Conservation (phyloP, 1,140 invertebrate species). For the Calosoma granatense region DNA sequence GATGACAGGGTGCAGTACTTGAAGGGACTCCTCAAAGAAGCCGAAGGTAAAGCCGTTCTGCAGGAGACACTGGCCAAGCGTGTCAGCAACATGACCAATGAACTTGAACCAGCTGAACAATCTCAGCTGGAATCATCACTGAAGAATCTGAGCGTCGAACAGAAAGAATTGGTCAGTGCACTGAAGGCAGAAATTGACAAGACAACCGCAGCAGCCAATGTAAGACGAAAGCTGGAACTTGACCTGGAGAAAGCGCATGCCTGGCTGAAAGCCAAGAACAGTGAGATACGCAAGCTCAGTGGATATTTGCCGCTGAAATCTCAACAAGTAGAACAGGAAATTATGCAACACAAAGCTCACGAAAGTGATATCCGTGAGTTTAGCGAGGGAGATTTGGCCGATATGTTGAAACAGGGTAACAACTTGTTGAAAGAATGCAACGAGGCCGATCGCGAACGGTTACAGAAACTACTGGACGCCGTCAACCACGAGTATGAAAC, state of each 20-base stretch:
- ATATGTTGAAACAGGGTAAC: slow-evolving; percentile 64
- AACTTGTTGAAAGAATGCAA: slow-evolving; percentile 71
- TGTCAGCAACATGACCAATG: slow-evolving; percentile 69
- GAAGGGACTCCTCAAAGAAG: slow-evolving; percentile 68
- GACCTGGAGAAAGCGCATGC: slow-evolving; percentile 64
- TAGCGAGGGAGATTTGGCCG: slow-evolving; percentile 60
- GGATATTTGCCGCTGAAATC: slow-evolving; percentile 64
- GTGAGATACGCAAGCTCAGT: slow-evolving; percentile 63
- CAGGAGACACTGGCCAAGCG: slow-evolving; percentile 74
- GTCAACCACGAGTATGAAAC: slow-evolving; percentile 57
- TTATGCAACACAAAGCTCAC: slow-evolving; percentile 59
- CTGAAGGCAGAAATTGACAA: slow-evolving; percentile 64
- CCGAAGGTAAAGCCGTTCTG: slow-evolving; percentile 70
- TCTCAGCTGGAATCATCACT: slow-evolving; percentile 57
- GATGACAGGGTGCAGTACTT: slow-evolving; percentile 60
- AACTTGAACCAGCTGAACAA: slow-evolving; percentile 71
- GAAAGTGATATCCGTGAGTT: slow-evolving; percentile 69
- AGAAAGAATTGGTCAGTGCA: slow-evolving; percentile 57
- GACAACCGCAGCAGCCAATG: slow-evolving; percentile 52
- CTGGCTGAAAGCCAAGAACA: slow-evolving; percentile 68
- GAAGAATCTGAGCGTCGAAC: slow-evolving; percentile 53
- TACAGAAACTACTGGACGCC: slow-evolving; percentile 56
- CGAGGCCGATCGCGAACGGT: slow-evolving; percentile 51
- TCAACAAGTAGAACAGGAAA: slow-evolving; percentile 65
- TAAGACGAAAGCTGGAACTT: slow-evolving; percentile 63